Conservation (phyloP, 2,888 invertebrate species). For the Acleris sparsana region DNA sequence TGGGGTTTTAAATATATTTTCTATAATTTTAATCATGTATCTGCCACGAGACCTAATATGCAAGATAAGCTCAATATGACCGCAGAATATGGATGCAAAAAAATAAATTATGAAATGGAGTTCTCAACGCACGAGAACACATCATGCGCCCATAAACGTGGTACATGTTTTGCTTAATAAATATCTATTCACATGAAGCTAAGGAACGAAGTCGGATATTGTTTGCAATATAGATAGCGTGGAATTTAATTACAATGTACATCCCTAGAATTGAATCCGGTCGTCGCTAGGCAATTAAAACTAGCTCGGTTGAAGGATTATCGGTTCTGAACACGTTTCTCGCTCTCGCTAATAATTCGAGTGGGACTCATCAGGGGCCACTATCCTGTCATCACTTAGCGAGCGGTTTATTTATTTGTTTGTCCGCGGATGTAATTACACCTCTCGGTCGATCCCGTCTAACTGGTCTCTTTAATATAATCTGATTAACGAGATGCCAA, state of each 20-base stretch:
- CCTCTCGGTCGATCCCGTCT: conserved; percentile 59
- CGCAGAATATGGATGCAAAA: neutral
- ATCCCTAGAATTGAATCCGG: conserved; percentile 37
- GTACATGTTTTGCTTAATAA: conserved; percentile 16
- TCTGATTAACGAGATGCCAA: conserved; percentile 68
- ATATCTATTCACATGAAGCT: conserved; percentile 22
- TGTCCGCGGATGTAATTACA: conserved; percentile 70
- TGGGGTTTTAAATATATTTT: too few relatives aligned
- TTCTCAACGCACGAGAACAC: neutral
- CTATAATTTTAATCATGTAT: too few relatives aligned
- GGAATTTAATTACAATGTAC: conserved; percentile 26
- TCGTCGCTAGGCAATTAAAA: conserved; percentile 40
- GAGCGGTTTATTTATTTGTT: conserved; percentile 70
- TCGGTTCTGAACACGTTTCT: conserved; percentile 37
- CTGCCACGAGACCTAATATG: too few relatives aligned
- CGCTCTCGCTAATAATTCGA: conserved; percentile 42
- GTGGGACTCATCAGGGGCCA: conserved; percentile 45
- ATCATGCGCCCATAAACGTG: conserved; percentile 1
- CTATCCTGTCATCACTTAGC: conserved; percentile 65
- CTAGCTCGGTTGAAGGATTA: conserved; percentile 40
- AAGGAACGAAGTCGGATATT: conserved; percentile 18
- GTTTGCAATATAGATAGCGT: conserved; percentile 14
- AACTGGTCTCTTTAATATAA: conserved; percentile 69
- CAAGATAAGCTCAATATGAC: too few relatives aligned
- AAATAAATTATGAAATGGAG: conserved; percentile 2